Evolutionary conservation across 2,113 vertebrate genomes (phyloP).

Genomic region (Actinemys pallida): DNA sequence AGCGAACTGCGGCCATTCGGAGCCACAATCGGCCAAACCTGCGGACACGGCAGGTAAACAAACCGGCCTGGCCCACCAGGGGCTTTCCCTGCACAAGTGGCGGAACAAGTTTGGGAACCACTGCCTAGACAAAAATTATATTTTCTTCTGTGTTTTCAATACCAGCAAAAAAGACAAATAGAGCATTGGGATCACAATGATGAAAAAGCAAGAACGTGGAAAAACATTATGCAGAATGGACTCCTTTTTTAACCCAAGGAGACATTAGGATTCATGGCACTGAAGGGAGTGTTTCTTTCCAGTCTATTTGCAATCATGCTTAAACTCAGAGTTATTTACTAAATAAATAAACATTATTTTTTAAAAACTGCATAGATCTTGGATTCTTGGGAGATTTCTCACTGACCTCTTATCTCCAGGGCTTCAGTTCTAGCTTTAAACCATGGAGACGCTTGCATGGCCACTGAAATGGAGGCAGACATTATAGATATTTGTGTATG

Average conservation of each 20-base stretch:
- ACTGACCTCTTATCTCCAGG: background rate
- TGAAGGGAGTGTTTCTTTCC: background rate
- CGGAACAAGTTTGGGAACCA: no score
- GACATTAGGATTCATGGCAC: background rate
- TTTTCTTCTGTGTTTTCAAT: background rate
- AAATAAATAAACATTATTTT: background rate
- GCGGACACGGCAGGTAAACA: no score
- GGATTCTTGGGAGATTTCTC: background rate
- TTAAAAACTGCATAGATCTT: background rate
- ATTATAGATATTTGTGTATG: background rate
- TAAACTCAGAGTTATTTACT: background rate
- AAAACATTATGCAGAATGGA: background rate
- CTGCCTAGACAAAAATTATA: background rate
- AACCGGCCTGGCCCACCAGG: no score
- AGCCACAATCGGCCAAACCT: no score
- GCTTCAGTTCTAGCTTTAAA: background rate
- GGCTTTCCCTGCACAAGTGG: no score
- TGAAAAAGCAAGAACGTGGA: background rate
- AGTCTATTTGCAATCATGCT: background rate
- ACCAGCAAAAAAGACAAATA: slow-evolving; percentile 8
- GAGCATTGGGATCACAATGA: background rate
- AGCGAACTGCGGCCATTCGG: no score
- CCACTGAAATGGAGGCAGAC: background rate
- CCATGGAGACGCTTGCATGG: background rate
- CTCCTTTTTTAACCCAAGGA: no score